Percentiles rank a stretch among this genome's conserved stretches.
These are phyloP conservation scores for Diprion similis DNA, from an alignment of 1,140 invertebrate genomes.

Conservation along the genomic window DNA sequence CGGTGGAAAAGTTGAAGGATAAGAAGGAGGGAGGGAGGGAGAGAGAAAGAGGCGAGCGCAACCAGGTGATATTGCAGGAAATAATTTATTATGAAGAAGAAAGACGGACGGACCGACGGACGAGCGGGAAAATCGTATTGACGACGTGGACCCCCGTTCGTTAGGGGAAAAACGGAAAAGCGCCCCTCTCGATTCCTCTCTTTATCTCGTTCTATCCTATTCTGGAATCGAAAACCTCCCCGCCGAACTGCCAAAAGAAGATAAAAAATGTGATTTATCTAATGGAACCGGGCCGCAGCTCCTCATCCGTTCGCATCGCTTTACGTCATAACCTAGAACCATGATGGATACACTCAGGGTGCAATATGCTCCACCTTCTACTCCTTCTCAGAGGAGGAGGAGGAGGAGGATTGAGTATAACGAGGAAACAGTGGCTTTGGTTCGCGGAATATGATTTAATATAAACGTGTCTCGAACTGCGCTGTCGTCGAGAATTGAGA, in stretches of 20 bases:
- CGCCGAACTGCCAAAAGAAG: background rate
- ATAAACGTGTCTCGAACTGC: too few species aligned
- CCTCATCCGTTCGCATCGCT: background rate
- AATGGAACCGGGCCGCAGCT: background rate
- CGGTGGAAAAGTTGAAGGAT: constrained; percentile 1
- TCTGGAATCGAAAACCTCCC: background rate
- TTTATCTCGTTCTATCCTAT: too few species aligned
- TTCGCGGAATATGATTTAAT: too few species aligned
- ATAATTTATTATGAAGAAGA: constrained; percentile 4
- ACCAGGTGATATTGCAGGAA: background rate
- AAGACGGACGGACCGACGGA: background rate
- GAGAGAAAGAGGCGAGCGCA: background rate
- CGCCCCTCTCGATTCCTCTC: too few species aligned
- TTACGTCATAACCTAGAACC: background rate
- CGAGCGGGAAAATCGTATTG: background rate
- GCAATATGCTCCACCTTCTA: background rate
- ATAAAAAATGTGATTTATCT: constrained; percentile 6
- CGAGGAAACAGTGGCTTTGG: too few species aligned
- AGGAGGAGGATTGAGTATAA: too few species aligned
- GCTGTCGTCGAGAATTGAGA: too few species aligned
- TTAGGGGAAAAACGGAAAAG: too few species aligned
- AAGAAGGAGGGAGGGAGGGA: background rate
- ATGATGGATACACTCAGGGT: background rate
- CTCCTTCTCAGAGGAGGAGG: background rate
- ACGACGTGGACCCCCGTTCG: background rate